Evolutionary conservation across 2,797 vertebrate genomes (phyloP), one percentile per base, ranked within the genome.

Genomic region (Oryzias dopingdopingensis): DNA sequence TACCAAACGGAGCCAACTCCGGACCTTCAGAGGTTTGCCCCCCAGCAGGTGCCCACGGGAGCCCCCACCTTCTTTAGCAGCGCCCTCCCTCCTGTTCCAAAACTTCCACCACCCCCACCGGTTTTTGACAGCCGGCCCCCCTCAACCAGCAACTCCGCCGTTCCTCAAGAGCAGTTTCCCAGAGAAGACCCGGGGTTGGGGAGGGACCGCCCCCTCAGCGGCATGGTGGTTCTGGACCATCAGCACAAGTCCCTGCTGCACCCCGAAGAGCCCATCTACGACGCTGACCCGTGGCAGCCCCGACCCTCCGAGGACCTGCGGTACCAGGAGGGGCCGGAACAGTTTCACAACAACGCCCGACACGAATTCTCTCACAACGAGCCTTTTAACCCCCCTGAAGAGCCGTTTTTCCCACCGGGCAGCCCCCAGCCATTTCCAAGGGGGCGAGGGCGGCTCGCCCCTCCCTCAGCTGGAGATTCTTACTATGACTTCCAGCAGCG

Each of bases 81-180:
- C 22, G 22, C 4, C 75, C 86, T 89, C 24, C 89, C 89, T 50
- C 91, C 90, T 8, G 83, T 92, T 32, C 91, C 91, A 15, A 66
- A 79, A 14, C 59, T 91, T 13, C 91, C 88, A 1, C 90, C 88
- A 1, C 90, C 89, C 24, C 87, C 83, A 4, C 51, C 15, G 2
- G 29, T 57, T 51, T 70, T 64, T 47, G 56, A 70, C 14, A 0
- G 17, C 3, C 46, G 73, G 4, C 56, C 58, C 3, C 7, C 70
- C 0, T 45, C 22, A 0, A 23, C 15, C 6, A 49, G 60, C 8
- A 45, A 49, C 5, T 16, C 56, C 4, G 74, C 76, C 68, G 64
- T 76, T 32, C 64, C 70, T 6, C 66, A 42, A 0, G 75, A 81
- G 49, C 76, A 78, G 23, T 77, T n/a, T 13, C 61, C 44, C 18